Conservation (phyloP, 2,113 vertebrate genomes). For the Sterrhoptilus dennistouni region DNA sequence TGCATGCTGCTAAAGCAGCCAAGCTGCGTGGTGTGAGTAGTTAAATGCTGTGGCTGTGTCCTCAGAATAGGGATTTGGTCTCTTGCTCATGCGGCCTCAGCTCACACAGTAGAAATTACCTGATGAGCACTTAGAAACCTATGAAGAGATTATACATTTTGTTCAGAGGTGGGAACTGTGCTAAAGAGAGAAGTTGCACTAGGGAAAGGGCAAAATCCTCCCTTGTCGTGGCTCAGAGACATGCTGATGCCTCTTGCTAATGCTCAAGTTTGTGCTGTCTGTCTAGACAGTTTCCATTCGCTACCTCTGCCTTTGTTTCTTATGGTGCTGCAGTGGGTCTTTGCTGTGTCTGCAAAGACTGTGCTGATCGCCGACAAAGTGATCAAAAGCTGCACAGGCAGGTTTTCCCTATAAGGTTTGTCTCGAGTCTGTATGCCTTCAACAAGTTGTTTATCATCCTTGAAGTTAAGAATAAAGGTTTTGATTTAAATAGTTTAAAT, state of each 20-base stretch:
- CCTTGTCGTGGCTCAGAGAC: neutral
- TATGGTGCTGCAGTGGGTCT: neutral
- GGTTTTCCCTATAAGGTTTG: conserved; percentile 19
- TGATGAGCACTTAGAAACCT: neutral
- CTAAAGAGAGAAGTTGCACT: neutral
- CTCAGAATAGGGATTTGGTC: neutral
- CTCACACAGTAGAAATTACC: neutral
- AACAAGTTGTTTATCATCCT: neutral
- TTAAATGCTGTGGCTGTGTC: neutral
- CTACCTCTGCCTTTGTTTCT: conserved; percentile 29
- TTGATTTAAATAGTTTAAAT: neutral
- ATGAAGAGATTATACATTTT: neutral
- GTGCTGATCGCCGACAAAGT: neutral
- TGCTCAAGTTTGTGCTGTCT: conserved; percentile 45
- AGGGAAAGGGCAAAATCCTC: neutral
- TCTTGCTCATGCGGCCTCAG: fast-evolving
- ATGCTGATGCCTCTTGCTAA: conserved; percentile 16
- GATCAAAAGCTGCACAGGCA: conserved; percentile 9
- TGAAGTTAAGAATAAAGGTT: neutral
- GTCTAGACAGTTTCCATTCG: neutral
- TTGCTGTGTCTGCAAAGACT: neutral
- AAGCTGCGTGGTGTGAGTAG: fast-evolving
- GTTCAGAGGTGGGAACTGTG: neutral
- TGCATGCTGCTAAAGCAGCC: neutral
- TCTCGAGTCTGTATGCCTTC: neutral